These are phyloP conservation scores for Oscheius sp. DNA, from an alignment of 2,888 invertebrate genomes.

Conservation along the genomic window DNA sequence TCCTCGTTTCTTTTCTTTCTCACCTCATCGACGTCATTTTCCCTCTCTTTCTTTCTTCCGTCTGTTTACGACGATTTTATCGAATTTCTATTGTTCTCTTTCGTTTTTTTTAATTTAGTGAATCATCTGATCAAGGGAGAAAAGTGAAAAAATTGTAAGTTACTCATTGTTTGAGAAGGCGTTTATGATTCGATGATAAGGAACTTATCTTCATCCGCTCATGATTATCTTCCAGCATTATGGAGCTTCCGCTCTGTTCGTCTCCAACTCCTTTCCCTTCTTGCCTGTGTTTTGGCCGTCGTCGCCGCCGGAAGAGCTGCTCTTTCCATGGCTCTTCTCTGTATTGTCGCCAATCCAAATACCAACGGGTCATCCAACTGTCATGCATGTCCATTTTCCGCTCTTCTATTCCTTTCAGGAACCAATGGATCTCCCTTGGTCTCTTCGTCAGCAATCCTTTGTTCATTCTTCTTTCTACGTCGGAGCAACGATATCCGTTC, in stretches of 20 bases:
- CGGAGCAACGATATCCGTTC: constrained; percentile 60
- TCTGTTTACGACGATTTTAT: too few species aligned
- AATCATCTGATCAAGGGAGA: too few species aligned
- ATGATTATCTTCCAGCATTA: constrained; percentile 49
- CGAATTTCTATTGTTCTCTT: too few species aligned
- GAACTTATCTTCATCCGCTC: background rate
- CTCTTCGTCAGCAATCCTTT: constrained; percentile 51
- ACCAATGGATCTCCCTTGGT: constrained; percentile 56
- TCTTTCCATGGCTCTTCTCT: constrained; percentile 64
- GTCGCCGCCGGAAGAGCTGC: constrained; percentile 54
- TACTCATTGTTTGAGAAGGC: too few species aligned
- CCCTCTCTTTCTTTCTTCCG: too few species aligned
- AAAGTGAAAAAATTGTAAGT: too few species aligned
- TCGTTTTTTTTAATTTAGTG: too few species aligned
- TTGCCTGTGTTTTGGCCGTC: constrained; percentile 51
- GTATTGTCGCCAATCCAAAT: constrained; percentile 41
- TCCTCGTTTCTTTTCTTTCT: background rate
- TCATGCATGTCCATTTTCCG: background rate
- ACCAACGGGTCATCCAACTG: background rate
- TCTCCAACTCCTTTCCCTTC: constrained; percentile 56
- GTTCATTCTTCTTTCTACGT: constrained; percentile 65
- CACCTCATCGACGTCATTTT: background rate
- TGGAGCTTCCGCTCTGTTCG: constrained; percentile 60
- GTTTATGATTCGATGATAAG: background rate
- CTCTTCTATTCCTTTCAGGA: constrained; percentile 18